These are phyloP conservation scores for Holcopasites calliopsidis DNA, from an alignment of 1,140 invertebrate species.

Conservation along the genomic window DNA sequence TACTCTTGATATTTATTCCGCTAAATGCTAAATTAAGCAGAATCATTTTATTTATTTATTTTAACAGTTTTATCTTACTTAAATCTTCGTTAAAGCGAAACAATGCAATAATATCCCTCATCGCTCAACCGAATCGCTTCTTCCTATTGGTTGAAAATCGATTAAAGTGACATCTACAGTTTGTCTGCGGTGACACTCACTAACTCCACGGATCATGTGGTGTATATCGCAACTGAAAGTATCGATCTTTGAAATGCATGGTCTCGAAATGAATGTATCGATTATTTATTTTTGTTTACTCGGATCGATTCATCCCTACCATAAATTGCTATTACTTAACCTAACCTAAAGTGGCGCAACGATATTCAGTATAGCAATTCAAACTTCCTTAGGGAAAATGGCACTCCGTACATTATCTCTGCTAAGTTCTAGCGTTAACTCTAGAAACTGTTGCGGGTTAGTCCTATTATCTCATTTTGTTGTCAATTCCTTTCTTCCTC, in stretches of 20 bases:
- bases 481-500: background rate
- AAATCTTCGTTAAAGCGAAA: too few species aligned
- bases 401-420: background rate
- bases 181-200: too few species aligned
- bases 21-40: background rate
- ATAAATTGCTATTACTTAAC: too few species aligned
- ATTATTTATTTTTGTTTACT: too few species aligned
- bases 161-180: background rate
- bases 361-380: background rate
- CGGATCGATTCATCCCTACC: too few species aligned
- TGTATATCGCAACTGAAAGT: too few species aligned
- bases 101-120: background rate
- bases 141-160: background rate
- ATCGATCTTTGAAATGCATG: too few species aligned
- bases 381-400: conserved; percentile 8
- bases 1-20: too few species aligned
- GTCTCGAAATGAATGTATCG: too few species aligned
- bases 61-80: too few species aligned
- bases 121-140: background rate
- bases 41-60: too few species aligned
- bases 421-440: background rate
- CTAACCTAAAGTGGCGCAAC: background rate
- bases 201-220: too few species aligned
- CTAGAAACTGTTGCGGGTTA: conserved; percentile 10
- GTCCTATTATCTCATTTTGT: background rate